Base-by-base conservation (phyloP, 2,797 vertebrate species). In the Etheostoma perlongum region DNA sequence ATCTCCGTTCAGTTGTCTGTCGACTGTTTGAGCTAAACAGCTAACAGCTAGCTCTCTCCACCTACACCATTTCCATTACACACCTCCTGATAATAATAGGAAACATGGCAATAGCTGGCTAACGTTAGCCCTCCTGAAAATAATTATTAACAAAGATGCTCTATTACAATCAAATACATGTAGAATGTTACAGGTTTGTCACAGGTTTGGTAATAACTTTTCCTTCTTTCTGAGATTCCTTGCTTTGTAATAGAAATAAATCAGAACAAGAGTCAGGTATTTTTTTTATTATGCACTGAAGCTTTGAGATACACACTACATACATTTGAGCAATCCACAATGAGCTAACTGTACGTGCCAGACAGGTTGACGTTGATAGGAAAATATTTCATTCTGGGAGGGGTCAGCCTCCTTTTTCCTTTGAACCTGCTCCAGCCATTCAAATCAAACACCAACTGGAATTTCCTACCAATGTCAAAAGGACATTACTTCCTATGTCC, bases 391-490 rank as follows among this genome's bases (percentile, higher is more conserved):
- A 30, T 23, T 2, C 7, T n/a, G 53, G 60, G 44, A 61, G 25
- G 54, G 14, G 44, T 13, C 23, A 19, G n/a, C 19, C 51, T 67
- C 8, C 13, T 7, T 72, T 64, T 66, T 63, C 67, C 58, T 85
- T 49, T 85, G 74, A 91, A 85, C 51, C 46, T 25, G 57, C 73
- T 89, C 81, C 89, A 86, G 52, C 40, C 59, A 85, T 87, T 90
- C 54, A 82, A 66, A 63, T 77, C 48, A 78, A 81, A 70, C 74
- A 52, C 25, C 1, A 44, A 61, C 11, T 70, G 83, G 88, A 83
- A 91, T 88, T 89, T 92, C 89, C 85, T 76, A 10, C 19, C 13
- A 42, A 0, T 60, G 47, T 65, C 7, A 4, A 36, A 12, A 71
- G 36, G 46, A 73, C 67, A 59, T 85, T 76, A 87, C 87, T 88